Evolutionary conservation across 2,113 vertebrate species (phyloP), one percentile per base, ranked within the genome.

Genomic region (Suricata suricatta): DNA sequence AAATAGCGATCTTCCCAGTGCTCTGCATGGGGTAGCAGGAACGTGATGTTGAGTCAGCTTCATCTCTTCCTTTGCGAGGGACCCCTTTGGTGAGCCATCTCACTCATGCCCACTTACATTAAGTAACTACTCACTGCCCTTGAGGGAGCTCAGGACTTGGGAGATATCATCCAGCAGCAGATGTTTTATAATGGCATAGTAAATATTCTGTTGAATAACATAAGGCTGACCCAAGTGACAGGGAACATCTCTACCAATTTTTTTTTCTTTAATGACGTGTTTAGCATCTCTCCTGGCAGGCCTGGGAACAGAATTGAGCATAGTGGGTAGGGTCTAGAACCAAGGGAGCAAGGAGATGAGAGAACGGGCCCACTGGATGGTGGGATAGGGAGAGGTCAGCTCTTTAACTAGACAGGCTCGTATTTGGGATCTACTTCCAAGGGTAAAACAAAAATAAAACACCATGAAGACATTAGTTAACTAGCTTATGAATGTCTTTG

Each of bases 171-270:
- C 35, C 87, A n/a, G 93, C 95, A 96, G 89, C 79, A 96, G 92
- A 69, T 95, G 64, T 33, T 96, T 87, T 76, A 33, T 95, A 93
- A 93, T 90, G 69, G 87, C 82, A 79, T 96, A 89, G 41, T 97
- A 96, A 97, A 47, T 76, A 60, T 92, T 90, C 68, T 96, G 74
- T 83, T 83, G 93, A 92, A 96, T 96, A 93, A 95, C 95, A 81
- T 54, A 81, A 92, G 68, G 1, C 83, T 80, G 19, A 84, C 74
- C 69, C 74, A 93, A 63, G 29, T 74, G 90, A 19, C 31, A 23
- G 92, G 33, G 72, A 96, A 41, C 16, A 71, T 91, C 29, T 69
- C 66, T 88, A 41, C 33, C 74, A 80, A 38, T 27, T 72, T 79
- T 64, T n/a, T 90, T 72, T 57, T 50, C 19, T 69, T 79, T 87